Percentiles rank a stretch among this genome's conserved stretches.
Evolutionary conservation across 2,797 vertebrate species (phyloP).

Genomic region (Crax fasciolata): DNA sequence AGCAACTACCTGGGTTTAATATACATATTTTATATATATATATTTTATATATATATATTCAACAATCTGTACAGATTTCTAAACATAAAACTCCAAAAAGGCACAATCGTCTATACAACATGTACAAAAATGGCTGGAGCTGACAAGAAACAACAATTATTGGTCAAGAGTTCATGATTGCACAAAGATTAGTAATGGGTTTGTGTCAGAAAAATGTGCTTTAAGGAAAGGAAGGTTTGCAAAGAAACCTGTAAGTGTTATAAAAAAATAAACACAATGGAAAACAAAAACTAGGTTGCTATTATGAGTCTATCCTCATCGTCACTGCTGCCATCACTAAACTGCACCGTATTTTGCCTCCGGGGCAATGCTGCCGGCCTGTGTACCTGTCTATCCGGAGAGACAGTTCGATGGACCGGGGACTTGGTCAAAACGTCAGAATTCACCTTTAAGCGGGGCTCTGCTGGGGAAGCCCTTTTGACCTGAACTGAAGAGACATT

Average conservation of each 20-base stretch:
- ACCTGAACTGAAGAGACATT: conserved; percentile 34
- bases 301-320: conserved; percentile 98
- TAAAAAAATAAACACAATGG: conserved; percentile 69
- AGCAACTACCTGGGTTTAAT: conserved; percentile 91
- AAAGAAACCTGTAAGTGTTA: conserved; percentile 91
- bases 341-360: conserved; percentile 85
- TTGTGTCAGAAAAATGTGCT: conserved; percentile 98
- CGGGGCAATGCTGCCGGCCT: conserved; percentile 71
- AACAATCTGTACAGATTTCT: conserved; percentile 95
- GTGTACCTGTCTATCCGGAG: conserved; percentile 62
- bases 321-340: conserved; percentile 93
- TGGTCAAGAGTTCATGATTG: conserved; percentile 98
- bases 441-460: conserved; percentile 57
- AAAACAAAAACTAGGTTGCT: conserved; percentile 88
- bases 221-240: conserved; percentile 89
- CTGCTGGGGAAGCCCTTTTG: neutral
- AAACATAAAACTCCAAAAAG: conserved; percentile 97
- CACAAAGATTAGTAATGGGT: conserved; percentile 93
- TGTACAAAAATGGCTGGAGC: conserved; percentile 95
- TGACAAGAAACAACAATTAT: conserved; percentile 90
- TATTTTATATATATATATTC: conserved; percentile 85
- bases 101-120: conserved; percentile 99
- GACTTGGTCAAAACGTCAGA: neutral
- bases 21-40: conserved; percentile 88
- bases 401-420: neutral